Evolutionary conservation across 1,140 invertebrate genomes (phyloP), one percentile per base, ranked within the genome.

Genomic region (Charaxes varanes): DNA sequence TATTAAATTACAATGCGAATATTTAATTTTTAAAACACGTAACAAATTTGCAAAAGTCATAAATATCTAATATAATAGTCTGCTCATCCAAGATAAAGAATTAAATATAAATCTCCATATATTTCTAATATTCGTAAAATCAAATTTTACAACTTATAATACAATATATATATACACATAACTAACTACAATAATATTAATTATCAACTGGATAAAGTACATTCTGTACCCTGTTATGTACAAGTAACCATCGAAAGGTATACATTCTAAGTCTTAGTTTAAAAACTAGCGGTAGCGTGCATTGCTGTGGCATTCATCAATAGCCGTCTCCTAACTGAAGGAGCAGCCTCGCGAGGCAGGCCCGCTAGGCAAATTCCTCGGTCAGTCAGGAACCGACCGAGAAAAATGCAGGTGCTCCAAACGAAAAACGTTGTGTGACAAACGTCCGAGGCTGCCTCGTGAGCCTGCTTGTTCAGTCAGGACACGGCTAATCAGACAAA

Each of bases 121-220:
- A 46, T 40, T 55, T 52, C 30, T 57, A 53, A 40, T 41, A 42
- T 38, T 14, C 32, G 27, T 56, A 55, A 42, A 49, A 62, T 53
- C 26, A 48, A 53, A 41, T 50, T 44, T 40, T 35, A 52, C 32
- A 65, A 38, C 45, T 53, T 69, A 74, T 56, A 54, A 44, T 67
- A 63, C 55, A 65, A 55, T 72, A 72, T 78, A 62, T 76, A 78
- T 66, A 62, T 76, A 78, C 63, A 78, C 50, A 57, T 41, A 59
- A 46, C 53, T 62, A 63, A 61, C n/a, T 45, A 34, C 41, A 49
- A 60, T 35, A 57, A 54, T 48, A 65, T n/a, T n/a, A n/a, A n/a
- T n/a, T 47, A 42, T 58, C 21, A 62, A 72, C 58, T 71, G 65
- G 62, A 66, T 63, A 41, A 71, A 67, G 74, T 71, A 78, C 64